Percentiles rank a stretch among this genome's conserved stretches.
Evolutionary conservation across 2,113 vertebrate genomes (phyloP).

Genomic region (Argyrosomus japonicus): DNA sequence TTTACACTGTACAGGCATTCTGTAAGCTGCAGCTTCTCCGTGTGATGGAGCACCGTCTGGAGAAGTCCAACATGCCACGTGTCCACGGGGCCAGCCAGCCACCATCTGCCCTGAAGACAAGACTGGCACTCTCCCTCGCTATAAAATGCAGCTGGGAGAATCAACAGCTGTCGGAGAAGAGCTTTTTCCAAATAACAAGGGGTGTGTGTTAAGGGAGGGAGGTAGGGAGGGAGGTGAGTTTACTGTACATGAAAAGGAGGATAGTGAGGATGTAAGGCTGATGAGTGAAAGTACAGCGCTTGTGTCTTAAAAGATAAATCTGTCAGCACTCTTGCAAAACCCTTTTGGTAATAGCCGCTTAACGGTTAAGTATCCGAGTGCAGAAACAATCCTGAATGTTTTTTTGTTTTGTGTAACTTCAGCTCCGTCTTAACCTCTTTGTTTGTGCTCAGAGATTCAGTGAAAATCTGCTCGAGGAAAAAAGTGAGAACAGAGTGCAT

Average conservation of each 20-base stretch:
- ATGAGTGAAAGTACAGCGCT: slow-evolving; percentile 48
- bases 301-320: slow-evolving; percentile 73
- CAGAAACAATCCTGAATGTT: slow-evolving; percentile 27
- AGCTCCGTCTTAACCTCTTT: slow-evolving; percentile 34
- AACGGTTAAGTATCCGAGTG: slow-evolving; percentile 58
- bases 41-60: slow-evolving; percentile 58
- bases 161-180: slow-evolving; percentile 76
- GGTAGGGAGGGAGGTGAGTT: neutral
- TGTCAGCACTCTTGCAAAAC: slow-evolving; percentile 60
- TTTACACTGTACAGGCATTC: slow-evolving; percentile 18
- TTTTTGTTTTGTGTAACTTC: slow-evolving; percentile 23
- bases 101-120: slow-evolving; percentile 77
- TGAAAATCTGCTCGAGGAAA: slow-evolving; percentile 10
- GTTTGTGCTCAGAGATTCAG: slow-evolving; percentile 13
- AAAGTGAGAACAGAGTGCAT: slow-evolving; percentile 26
- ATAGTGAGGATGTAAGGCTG: slow-evolving; percentile 42
- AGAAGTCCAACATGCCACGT: slow-evolving; percentile 71
- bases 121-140: slow-evolving; percentile 71
- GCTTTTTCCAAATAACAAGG: slow-evolving; percentile 62
- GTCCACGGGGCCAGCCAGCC: slow-evolving; percentile 68
- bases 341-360: slow-evolving; percentile 52
- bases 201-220: slow-evolving; percentile 15
- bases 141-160: slow-evolving; percentile 73
- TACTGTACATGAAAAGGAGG: slow-evolving; percentile 48
- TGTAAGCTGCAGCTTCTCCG: slow-evolving; percentile 28